These are phyloP conservation scores for Gallinago nigripennis DNA, from an alignment of 2,797 vertebrate species.

Conservation along the genomic window DNA sequence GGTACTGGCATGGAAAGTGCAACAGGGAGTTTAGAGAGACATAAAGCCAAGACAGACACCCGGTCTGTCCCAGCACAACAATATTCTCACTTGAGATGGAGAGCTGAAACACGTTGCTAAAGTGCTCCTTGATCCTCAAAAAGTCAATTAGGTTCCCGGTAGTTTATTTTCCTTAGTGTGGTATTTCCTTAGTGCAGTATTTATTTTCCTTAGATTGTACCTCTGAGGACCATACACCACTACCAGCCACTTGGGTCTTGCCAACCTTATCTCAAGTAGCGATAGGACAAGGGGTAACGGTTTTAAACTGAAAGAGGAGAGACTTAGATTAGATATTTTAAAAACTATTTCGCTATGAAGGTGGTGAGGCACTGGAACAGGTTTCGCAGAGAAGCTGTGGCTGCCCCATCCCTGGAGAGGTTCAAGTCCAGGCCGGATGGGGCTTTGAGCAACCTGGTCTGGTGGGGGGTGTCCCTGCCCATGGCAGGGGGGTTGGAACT, in stretches of 20 bases:
- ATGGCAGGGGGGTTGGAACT: too few relatives aligned
- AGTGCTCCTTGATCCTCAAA: background rate
- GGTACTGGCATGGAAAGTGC: background rate
- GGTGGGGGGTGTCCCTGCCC: too few relatives aligned
- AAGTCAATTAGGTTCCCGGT: background rate
- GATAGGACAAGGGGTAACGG: too few relatives aligned
- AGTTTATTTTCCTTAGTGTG: background rate
- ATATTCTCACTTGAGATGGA: background rate
- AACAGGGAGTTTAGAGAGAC: background rate
- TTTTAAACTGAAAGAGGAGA: too few relatives aligned
- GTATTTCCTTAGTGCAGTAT: background rate
- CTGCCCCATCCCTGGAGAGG: too few relatives aligned
- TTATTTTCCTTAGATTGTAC: background rate
- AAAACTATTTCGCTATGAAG: too few relatives aligned
- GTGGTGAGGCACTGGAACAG: too few relatives aligned
- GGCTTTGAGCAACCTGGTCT: too few relatives aligned
- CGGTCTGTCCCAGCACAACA: background rate
- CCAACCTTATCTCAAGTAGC: background rate
- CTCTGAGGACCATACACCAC: accelerated
- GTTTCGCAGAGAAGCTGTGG: too few relatives aligned
- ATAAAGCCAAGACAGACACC: background rate
- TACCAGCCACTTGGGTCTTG: background rate
- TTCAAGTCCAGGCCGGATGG: too few relatives aligned
- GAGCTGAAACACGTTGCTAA: background rate
- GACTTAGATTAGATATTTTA: too few relatives aligned